A percentile compares a stretch with the other conserved stretches of the same genome.
Conservation (phyloP, 2,888 invertebrate genomes). For the Nomada lathburiana region DNA sequence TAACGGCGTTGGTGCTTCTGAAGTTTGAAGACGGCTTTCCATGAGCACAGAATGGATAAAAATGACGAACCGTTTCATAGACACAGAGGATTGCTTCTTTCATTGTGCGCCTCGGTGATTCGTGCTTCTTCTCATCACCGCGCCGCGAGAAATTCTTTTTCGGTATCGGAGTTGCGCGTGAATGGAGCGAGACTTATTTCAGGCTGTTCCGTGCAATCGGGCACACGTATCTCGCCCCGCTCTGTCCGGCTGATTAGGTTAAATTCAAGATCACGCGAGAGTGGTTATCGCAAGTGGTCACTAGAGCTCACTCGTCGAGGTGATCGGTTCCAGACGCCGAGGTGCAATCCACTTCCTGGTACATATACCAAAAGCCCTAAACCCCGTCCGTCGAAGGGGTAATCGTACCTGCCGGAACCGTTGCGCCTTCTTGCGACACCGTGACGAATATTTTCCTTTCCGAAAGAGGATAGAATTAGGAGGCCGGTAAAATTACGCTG, state of each 20-base stretch:
- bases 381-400: slow-evolving; percentile 11
- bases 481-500: too few relatives aligned
- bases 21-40: slow-evolving; percentile 23
- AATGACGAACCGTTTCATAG: slow-evolving; percentile 37
- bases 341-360: slow-evolving; percentile 30
- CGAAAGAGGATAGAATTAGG: too few relatives aligned
- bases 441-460: not conserved
- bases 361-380: slow-evolving; percentile 11
- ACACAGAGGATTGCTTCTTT: slow-evolving; percentile 32
- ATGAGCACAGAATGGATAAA: slow-evolving; percentile 39
- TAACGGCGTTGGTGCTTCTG: slow-evolving; percentile 12
- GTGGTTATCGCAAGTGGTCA: slow-evolving; percentile 60
- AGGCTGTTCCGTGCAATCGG: slow-evolving; percentile 55
- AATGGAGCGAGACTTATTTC: slow-evolving; percentile 48
- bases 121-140: slow-evolving; percentile 32
- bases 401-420: not conserved
- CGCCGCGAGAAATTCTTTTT: slow-evolving; percentile 29
- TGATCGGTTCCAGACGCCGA: slow-evolving; percentile 63
- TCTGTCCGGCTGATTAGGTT: slow-evolving; percentile 59
- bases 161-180: slow-evolving; percentile 30
- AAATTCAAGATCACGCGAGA: slow-evolving; percentile 71
- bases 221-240: slow-evolving; percentile 29
- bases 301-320: slow-evolving; percentile 55
- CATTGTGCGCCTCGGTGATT: slow-evolving; percentile 9
- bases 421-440: not conserved